A percentile compares a stretch with the other conserved stretches of the same genome.
Conservation (phyloP, 2,113 vertebrate genomes). For the Rhinogobius similis region DNA sequence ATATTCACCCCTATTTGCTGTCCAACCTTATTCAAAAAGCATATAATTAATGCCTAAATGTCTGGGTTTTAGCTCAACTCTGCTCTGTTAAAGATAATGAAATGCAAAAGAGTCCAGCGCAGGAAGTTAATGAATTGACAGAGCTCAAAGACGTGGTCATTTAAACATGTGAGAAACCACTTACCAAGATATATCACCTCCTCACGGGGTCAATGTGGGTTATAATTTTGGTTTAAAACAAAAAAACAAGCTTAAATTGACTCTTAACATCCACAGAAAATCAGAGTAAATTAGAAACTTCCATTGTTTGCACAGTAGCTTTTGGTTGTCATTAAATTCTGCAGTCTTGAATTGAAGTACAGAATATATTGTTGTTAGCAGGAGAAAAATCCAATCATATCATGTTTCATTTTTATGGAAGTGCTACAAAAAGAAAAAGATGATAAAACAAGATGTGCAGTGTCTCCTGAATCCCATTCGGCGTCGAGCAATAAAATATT, state of each 20-base stretch:
- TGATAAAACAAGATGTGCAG: conserved; percentile 9
- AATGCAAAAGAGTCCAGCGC: conserved; percentile 19
- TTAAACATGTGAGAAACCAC: conserved; percentile 30
- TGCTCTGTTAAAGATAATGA: conserved; percentile 64
- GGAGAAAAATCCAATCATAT: conserved; percentile 10
- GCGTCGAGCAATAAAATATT: neutral
- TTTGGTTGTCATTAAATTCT: conserved; percentile 14
- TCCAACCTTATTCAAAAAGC: conserved; percentile 57
- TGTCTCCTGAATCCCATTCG: neutral
- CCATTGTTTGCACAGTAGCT: neutral
- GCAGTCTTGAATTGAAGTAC: conserved; percentile 8
- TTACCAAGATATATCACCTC: conserved; percentile 28
- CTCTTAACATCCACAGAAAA: conserved; percentile 34
- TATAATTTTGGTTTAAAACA: conserved; percentile 23
- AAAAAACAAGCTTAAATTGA: conserved; percentile 46
- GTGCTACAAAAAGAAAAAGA: neutral
- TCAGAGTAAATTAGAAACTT: conserved; percentile 12
- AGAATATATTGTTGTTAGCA: conserved; percentile 25
- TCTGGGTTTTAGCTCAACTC: conserved; percentile 48
- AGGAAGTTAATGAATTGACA: conserved; percentile 72
- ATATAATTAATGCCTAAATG: conserved; percentile 67
- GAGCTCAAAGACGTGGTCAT: conserved; percentile 68
- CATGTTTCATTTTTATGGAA: conserved; percentile 17
- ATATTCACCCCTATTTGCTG: conserved; percentile 42
- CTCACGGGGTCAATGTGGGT: conserved; percentile 32